These are phyloP conservation scores for human DNA, from an alignment of 2,113 vertebrate species.

Conservation along the genomic window DNA sequence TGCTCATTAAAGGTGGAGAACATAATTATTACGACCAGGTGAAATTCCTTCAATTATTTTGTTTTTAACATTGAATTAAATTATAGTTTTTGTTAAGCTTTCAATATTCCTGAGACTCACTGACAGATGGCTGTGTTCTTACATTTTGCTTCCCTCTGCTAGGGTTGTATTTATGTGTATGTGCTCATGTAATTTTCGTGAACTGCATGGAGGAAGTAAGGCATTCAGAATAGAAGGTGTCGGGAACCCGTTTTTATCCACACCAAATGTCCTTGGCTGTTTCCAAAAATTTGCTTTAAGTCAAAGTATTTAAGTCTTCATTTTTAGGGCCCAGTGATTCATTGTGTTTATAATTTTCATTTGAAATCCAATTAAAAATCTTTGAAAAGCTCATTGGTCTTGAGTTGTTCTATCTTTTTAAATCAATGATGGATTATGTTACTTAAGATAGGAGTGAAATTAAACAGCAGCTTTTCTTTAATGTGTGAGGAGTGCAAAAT, in stretches of 20 bases:
- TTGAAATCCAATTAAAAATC: conserved; percentile 18
- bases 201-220: not conserved
- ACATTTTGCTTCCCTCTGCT: not conserved
- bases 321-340: not conserved
- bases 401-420: not conserved
- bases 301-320: not conserved
- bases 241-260: not conserved
- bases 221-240: not conserved
- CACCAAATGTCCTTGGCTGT: not conserved
- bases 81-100: not conserved
- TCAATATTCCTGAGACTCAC: not conserved
- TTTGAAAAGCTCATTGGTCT: not conserved
- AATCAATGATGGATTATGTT: not conserved
- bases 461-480: not conserved
- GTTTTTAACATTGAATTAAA: not conserved
- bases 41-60: not conserved
- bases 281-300: not conserved
- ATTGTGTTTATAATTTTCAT: not conserved
- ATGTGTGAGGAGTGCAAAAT: not conserved
- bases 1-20: not conserved
- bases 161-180: not conserved
- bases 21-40: not conserved
- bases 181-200: not conserved
- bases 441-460: not conserved
- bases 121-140: not conserved